Base-by-base conservation (phyloP, 2,888 invertebrate genomes). In the Agriotes lineatus region DNA sequence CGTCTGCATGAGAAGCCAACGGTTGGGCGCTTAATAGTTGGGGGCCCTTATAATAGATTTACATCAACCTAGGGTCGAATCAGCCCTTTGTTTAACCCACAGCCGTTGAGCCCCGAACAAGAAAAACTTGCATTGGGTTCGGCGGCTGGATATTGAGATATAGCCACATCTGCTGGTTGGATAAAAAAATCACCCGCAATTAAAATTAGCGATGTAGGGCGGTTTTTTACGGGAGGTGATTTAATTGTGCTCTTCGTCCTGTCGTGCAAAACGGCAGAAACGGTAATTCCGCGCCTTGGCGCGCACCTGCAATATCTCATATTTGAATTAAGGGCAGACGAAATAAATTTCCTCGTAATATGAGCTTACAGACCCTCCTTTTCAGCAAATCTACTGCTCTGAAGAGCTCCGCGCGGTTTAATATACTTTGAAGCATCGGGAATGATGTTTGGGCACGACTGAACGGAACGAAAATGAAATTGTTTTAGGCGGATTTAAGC, bases 1-100 rank as follows among this genome's bases (percentile, higher is more conserved):
- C 56, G 22, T 56, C 39, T 39, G 20, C 19, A 12, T 56, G 35
- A 45, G 45, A 57, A 33, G 18, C 14, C 20, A 39, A 37, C 22
- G 33, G 66, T 65, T 61, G 60, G 56, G 45, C 60, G 22, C 42
- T 30, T 50, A 65, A 20, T 39, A 35, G 22, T 7, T 14, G 18
- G 66, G 66, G 66, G 39, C 39, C 42, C 39, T 62, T 66, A 70
- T 70, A 70, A 70, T 70, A 58, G 69, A 61, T 66, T 42, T 57
- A 61, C 69, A 70, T 70, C 48, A 69, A 65, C 66, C 57, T 61
- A 61, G 66, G 66, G 69, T 61, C 64, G 64, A 64, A 64, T 58
- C 68, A 59, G 45, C 52, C 54, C 63, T 63, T 68, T 68, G 67
- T 67, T 61, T 56, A 66, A 45, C 48, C 52, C 56, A 44, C 69